Percentiles rank a stretch among this genome's conserved stretches.
Conservation (phyloP, 1,140 invertebrate species). For the Nasonia giraulti region DNA sequence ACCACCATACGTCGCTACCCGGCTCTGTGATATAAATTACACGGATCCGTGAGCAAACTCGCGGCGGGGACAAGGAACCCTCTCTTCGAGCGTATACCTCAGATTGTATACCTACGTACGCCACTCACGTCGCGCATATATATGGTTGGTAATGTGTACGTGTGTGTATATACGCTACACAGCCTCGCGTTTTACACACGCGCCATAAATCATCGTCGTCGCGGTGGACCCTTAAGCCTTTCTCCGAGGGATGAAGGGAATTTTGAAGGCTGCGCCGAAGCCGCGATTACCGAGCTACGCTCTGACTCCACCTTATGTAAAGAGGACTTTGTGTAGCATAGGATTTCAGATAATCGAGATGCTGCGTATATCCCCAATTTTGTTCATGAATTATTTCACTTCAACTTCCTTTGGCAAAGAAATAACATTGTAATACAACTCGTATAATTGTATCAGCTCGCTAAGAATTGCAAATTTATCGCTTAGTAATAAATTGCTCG, state of each 20-base stretch:
- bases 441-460: no score
- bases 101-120: background rate
- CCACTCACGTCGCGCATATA: background rate
- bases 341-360: background rate
- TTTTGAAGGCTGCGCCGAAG: background rate
- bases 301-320: background rate
- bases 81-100: no score
- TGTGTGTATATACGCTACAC: background rate
- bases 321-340: background rate
- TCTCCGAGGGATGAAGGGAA: background rate
- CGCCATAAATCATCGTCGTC: constrained; percentile 20
- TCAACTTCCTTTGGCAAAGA: no score
- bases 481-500: no score
- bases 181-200: constrained; percentile 3
- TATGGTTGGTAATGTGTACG: background rate
- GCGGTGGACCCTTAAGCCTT: background rate
- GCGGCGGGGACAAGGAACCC: background rate
- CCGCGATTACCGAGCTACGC: background rate
- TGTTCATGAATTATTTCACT: no score
- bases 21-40: background rate
- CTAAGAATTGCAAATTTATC: no score
- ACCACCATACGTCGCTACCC: no score
- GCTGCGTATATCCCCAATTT: background rate
- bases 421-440: no score
- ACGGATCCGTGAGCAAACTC: no score